Evolutionary conservation across 2,113 vertebrate species (phyloP).

Genomic region (Sciurus niger): DNA sequence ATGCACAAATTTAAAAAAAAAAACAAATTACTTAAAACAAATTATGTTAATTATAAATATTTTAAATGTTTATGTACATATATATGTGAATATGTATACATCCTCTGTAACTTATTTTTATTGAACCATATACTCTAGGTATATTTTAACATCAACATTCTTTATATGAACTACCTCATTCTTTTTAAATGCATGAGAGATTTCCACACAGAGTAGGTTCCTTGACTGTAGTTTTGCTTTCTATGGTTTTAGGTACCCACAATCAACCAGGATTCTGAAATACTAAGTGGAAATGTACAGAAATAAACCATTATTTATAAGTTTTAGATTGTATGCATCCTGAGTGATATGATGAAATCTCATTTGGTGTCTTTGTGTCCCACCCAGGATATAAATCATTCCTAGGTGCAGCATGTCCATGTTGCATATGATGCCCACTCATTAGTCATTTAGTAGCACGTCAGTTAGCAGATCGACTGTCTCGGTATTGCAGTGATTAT

Average conservation of each 20-base stretch:
- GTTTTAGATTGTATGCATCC: too few species aligned
- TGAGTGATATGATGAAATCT: too few species aligned
- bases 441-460: background rate
- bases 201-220: background rate
- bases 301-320: background rate
- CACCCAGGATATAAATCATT: background rate
- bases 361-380: background rate
- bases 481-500: background rate
- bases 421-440: background rate
- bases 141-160: background rate
- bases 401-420: background rate
- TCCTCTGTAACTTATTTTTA: constrained; percentile 1
- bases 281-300: background rate
- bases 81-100: background rate
- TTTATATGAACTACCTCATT: background rate
- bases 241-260: background rate
- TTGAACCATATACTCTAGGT: background rate
- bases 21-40: too few species aligned
- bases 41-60: background rate
- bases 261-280: background rate
- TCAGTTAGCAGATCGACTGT: background rate
- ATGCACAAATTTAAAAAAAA: too few species aligned
- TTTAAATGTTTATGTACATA: background rate
- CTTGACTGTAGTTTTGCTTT: background rate
- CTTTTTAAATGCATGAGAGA: background rate